Evolutionary conservation across 2,888 invertebrate species (phyloP).

Genomic region (Pyrgus malvae): DNA sequence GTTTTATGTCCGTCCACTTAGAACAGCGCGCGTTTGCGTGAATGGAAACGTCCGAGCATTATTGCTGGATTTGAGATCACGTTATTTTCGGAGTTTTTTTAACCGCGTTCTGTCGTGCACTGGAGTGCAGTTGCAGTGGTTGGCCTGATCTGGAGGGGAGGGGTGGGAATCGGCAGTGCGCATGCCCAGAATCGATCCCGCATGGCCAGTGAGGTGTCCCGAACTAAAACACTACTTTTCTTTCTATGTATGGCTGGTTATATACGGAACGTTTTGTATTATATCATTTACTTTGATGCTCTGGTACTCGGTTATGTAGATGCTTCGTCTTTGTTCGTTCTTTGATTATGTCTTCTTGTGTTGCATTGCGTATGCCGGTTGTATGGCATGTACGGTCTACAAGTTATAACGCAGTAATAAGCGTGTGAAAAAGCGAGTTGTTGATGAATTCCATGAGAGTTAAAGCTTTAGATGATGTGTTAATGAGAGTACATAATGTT

Average conservation of each 20-base stretch:
- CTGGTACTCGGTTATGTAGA: slow-evolving; percentile 40
- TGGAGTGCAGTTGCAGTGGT: slow-evolving; percentile 76
- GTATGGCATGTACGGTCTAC: slow-evolving; percentile 12
- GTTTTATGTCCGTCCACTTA: slow-evolving; percentile 31
- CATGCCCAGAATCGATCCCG: slow-evolving; percentile 77
- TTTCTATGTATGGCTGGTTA: slow-evolving; percentile 42
- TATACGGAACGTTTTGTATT: slow-evolving; percentile 51
- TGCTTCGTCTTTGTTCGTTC: slow-evolving; percentile 39
- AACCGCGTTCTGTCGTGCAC: slow-evolving; percentile 69
- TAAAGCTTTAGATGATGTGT: neutral
- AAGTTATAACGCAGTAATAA: slow-evolving; percentile 23
- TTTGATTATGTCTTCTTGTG: slow-evolving; percentile 30
- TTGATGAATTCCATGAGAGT: slow-evolving; percentile 13
- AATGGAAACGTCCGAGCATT: slow-evolving; percentile 16
- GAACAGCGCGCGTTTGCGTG: slow-evolving; percentile 28
- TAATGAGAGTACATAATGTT: too few species aligned
- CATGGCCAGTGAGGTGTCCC: slow-evolving; percentile 63
- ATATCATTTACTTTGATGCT: slow-evolving; percentile 77
- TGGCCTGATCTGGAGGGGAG: slow-evolving; percentile 44
- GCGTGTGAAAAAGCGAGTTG: slow-evolving; percentile 7
- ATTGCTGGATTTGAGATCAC: slow-evolving; percentile 35
- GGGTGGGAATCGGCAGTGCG: slow-evolving; percentile 62
- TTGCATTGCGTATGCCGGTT: slow-evolving; percentile 24
- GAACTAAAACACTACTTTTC: slow-evolving; percentile 58
- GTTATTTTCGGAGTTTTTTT: slow-evolving; percentile 53